Evolutionary conservation across 2,113 vertebrate genomes (phyloP), one percentile per base, ranked within the genome.

Genomic region (Apaloderma vittatum): DNA sequence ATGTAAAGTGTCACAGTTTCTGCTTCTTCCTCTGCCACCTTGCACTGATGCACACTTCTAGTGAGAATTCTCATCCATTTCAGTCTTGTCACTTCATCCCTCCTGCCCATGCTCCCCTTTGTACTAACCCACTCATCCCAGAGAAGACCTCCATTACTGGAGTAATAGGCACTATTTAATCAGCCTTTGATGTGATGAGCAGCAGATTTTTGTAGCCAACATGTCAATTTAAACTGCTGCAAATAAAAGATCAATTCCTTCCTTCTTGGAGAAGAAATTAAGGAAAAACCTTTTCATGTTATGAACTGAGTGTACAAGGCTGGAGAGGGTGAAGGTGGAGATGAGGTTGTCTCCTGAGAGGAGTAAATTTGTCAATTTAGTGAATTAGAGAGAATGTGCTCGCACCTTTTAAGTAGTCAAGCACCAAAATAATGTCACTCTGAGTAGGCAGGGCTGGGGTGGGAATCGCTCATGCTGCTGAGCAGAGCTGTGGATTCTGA

Each of bases 1-100:
- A 73, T 51, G 81, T 36, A 65, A 40, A 84, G 26, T 0, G 0
- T 3, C 0, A 0, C 19, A 27, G 11, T 22, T 65, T 63, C 57
- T 74, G 34, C 61, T 71, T 24, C 36, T 74, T 67, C 37, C n/a
- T 61, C 21, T 77, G 40, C 66, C 37, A 86, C 23, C 49, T 65
- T 36, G 14, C 8, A 6, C 48, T 21, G 30, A 4, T 20, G 45
- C 30, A 12, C 10, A 5, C 17, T 18, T 34, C 45, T 20, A 12
- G 29, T 11, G 29, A 74, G 85, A 52, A 68, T n/a, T 24, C 3
- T 21, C 14, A 67, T 30, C 29, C 0, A 0, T 57, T 63, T n/a
- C 30, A 11, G 40, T 20, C 13, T 46, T n/a, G 36, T 18, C n/a
- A 18, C 45, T 68, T 82, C 20, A 5, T 8, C n/a, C 57, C n/a